A percentile compares a stretch with the other conserved stretches of the same genome.
Evolutionary conservation across 2,888 invertebrate species (phyloP).

Genomic region (Chrysodeixis includens): DNA sequence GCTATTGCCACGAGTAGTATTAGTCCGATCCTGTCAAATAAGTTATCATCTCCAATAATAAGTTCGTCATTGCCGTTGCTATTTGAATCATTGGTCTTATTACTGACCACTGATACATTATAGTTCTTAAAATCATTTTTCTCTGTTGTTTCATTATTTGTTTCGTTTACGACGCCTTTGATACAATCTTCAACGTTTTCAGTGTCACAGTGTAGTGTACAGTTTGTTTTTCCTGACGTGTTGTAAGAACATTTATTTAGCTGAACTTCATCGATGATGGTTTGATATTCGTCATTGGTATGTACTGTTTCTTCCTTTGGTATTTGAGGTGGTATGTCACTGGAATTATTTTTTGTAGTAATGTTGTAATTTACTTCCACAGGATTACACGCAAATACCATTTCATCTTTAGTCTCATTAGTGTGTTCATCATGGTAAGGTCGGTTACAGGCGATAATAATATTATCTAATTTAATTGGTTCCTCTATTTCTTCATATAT

Average conservation of each 20-base stretch:
- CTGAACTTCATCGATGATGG: background rate
- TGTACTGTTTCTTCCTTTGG: background rate
- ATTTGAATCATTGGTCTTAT: background rate
- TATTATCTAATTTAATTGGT: background rate
- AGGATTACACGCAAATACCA: conserved; percentile 24
- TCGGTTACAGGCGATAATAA: conserved; percentile 26
- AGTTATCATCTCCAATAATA: background rate
- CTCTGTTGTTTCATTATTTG: conserved; percentile 10
- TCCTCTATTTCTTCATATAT: conserved; percentile 8
- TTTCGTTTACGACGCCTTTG: background rate
- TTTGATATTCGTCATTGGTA: background rate
- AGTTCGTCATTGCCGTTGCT: background rate
- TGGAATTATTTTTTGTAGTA: conserved; percentile 9
- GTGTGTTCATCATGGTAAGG: background rate
- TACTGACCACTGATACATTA: background rate
- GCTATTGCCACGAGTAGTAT: conserved; percentile 19
- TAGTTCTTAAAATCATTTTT: conserved; percentile 13
- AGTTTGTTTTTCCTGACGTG: background rate
- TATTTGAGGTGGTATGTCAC: background rate
- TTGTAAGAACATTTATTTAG: background rate
- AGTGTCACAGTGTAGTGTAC: background rate
- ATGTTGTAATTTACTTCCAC: conserved; percentile 18
- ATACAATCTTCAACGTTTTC: background rate
- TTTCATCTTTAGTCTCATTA: background rate
- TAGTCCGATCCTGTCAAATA: conserved; percentile 18